Conservation (phyloP, 2,888 invertebrate genomes). For the Tanytarsus gracilentus region DNA sequence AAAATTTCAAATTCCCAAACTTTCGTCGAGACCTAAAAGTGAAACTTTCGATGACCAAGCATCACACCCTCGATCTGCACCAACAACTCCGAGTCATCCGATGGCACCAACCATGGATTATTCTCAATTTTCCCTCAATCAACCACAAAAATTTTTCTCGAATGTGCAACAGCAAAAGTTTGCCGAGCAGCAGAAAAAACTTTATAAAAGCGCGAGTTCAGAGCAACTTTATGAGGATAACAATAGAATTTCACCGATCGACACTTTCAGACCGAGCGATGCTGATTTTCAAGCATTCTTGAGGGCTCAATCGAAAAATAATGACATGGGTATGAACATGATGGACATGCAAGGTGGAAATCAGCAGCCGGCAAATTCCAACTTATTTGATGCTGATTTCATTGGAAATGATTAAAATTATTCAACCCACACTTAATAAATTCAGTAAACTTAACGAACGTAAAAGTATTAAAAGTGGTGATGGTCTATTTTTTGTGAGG, state of each 20-base stretch:
- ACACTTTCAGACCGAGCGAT: not conserved
- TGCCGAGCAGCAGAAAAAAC: slow-evolving; percentile 16
- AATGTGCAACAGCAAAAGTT: not conserved
- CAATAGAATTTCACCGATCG: not conserved
- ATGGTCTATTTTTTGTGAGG: too few species aligned
- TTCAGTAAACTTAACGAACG: too few species aligned
- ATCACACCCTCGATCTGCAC: slow-evolving; percentile 33
- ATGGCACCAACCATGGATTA: not conserved
- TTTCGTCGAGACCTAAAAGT: slow-evolving; percentile 52
- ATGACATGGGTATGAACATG: not conserved
- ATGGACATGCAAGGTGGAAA: not conserved
- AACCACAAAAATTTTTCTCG: slow-evolving; percentile 4
- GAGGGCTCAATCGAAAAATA: not conserved
- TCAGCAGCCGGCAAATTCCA: not conserved
- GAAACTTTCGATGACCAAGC: slow-evolving; percentile 39
- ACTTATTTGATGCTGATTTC: slow-evolving; percentile 20
- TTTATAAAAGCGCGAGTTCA: slow-evolving; percentile 20
- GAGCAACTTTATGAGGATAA: slow-evolving; percentile 11
- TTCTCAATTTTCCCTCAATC: not conserved
- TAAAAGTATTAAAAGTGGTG: too few species aligned
- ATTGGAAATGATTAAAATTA: slow-evolving; percentile 16
- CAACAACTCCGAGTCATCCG: slow-evolving; percentile 29
- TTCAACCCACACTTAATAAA: too few species aligned
- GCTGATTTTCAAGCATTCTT: slow-evolving; percentile 23
- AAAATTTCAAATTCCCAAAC: slow-evolving; percentile 80